Evolutionary conservation across 2,113 vertebrate genomes (phyloP).

Genomic region (Paedocypris sp.): DNA sequence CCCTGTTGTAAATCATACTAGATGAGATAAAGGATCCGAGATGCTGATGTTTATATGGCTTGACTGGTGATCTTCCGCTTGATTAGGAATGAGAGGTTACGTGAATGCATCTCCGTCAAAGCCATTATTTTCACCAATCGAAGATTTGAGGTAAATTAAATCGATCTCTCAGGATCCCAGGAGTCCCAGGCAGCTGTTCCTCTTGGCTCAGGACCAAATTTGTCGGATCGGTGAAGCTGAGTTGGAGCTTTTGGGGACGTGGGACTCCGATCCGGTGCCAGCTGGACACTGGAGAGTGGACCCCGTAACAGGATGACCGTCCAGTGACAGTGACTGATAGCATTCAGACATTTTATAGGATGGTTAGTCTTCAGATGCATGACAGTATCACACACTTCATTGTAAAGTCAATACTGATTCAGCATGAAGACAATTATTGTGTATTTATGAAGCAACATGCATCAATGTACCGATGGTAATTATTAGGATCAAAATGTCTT

Average conservation of each 20-base stretch:
- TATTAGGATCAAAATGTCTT: too few species aligned
- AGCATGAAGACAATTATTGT: not conserved
- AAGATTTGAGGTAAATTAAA: not conserved
- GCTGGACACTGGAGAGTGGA: conserved; percentile 38
- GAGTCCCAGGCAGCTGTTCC: not conserved
- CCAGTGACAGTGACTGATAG: not conserved
- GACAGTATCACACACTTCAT: not conserved
- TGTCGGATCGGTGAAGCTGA: conserved; percentile 46
- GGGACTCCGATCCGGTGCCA: conserved; percentile 34
- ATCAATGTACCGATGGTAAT: too few species aligned
- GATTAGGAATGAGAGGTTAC: not conserved
- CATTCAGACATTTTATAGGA: not conserved
- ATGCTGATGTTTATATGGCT: not conserved
- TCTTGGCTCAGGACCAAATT: not conserved
- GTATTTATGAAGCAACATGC: too few species aligned
- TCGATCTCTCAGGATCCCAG: conserved; percentile 5
- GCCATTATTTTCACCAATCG: conserved; percentile 11
- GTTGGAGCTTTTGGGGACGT: conserved; percentile 44
- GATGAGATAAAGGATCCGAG: not conserved
- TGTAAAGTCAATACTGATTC: not conserved
- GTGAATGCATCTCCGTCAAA: not conserved
- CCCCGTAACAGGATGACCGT: conserved; percentile 18
- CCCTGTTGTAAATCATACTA: not conserved
- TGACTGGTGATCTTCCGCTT: conserved; percentile 3
- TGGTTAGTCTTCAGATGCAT: too few species aligned